Evolutionary conservation across 1,140 invertebrate species (phyloP), one percentile per base, ranked within the genome.

Genomic region (Nephila pilipes): DNA sequence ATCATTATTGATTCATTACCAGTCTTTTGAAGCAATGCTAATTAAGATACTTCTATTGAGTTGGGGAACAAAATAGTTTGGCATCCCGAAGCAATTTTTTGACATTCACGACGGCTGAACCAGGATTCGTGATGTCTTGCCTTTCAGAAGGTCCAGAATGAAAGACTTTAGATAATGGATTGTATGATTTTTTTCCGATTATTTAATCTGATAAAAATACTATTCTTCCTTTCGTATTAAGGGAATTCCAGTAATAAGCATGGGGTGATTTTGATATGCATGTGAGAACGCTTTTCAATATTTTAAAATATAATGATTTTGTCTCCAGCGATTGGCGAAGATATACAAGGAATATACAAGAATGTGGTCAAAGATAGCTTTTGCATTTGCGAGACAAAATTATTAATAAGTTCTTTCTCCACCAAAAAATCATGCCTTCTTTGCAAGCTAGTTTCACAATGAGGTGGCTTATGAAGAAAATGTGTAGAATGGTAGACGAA

Each of bases 1-100:
- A 81, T 81, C 54, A 81, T 81, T 81, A 81, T 81, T 81, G 80
- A 81, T 81, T 81, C 80, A 81, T 81, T 81, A 81, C 80, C n/a
- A 22, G 36, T 81, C 80, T 81, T 81, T 81, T 55, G 80, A 54
- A 81, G 80, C 46, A 81, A 81, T 81, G 36, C 80, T 81, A 81
- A 81, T 81, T 81, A 81, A 81, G 80, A 81, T 54, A 36, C 46
- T 81, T 81, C 80, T 38, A 46, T 81, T 81, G 36, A 75, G 18
- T 14, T 75, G 29, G 29, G 46, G 69, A 20, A 81, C 38, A 81
- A 81, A 81, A 81, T 81, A 55, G 6, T 81, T 55, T 81, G 80
- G 54, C 80, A 55, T 81, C 80, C 38, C 80, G 25, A 46, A 25
- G 80, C 46, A 81, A 81, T 81, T 81, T 81, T 81, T 81, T 81